Base-by-base conservation (phyloP, 2,797 vertebrate species). In the Erethizon dorsatum region DNA sequence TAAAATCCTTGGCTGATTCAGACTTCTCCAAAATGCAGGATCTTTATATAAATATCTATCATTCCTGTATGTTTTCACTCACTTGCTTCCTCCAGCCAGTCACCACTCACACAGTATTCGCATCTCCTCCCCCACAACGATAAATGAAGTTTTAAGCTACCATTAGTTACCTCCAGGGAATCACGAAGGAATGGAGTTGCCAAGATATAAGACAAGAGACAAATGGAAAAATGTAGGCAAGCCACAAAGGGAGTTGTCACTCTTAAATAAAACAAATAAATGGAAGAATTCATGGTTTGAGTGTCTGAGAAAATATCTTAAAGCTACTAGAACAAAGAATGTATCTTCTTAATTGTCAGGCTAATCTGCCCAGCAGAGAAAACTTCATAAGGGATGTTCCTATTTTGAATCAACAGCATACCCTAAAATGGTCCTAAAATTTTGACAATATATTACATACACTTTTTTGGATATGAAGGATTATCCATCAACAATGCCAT, bases 1-100 rank as follows among this genome's bases (percentile, higher is more conserved):
- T 98, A 98, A 98, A 98, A 98, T 94, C 96, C 96, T 98, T 98
- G 98, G 98, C 97, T 85, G 96, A 69, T 83, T 98, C 96, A 71
- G 63, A 50, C 94, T 59, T 61, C 95, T 97, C 97, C 97, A 96
- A 97, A 97, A 97, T 79, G 97, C 85, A 96, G 96, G 92, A 85
- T 96, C 92, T 56, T 97, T 83, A 47, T 12, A 33, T 79, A 83
- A 88, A 56, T 24, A 37, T 26, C 59, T 41, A 45, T 71, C 14
- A 73, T 20, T 31, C 67, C 52, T 67, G 22, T 14, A 28, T 24
- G 22, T 5, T 97, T 96, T 93, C 93, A 20, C n/a, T 88, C 97
- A 96, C 97, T 94, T 63, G 83, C 71, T 94, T 97, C 83, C 54
- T 91, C 86, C 79, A 96, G 96, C 94, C 96, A 95, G 26, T 96